Evolutionary conservation across 2,113 vertebrate species (phyloP).

Genomic region (Myotis lucifugus): DNA sequence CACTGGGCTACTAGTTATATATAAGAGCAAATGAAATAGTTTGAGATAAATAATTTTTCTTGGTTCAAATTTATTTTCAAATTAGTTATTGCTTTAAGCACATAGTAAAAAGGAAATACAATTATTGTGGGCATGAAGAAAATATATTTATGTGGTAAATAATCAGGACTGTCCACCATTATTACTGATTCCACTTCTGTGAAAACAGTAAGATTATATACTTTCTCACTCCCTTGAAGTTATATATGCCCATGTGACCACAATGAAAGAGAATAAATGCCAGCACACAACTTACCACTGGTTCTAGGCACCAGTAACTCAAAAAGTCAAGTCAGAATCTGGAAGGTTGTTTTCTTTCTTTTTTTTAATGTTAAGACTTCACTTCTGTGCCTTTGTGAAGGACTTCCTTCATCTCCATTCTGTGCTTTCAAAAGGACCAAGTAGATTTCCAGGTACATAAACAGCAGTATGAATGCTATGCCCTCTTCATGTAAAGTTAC

Average conservation of each 20-base stretch:
- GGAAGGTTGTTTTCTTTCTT: neutral
- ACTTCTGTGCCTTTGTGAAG: neutral
- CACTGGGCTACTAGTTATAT: neutral
- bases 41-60: constrained; percentile 8
- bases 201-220: neutral
- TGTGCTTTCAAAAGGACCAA: constrained; percentile 29
- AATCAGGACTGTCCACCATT: neutral
- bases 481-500: neutral
- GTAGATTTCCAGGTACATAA: neutral
- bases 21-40: neutral
- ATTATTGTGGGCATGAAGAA: neutral
- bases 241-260: too few relatives aligned
- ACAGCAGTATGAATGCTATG: neutral
- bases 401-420: neutral
- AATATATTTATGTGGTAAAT: neutral
- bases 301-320: neutral
- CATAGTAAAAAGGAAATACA: constrained; percentile 4
- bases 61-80: neutral
- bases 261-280: too few relatives aligned
- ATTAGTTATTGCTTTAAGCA: neutral
- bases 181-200: neutral
- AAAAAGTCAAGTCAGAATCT: constrained; percentile 28
- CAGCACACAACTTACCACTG: neutral
- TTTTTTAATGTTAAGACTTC: neutral
- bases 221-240: neutral